These are phyloP conservation scores for Drosophila suboccidentalis DNA, from an alignment of 2,888 invertebrate species.

Conservation along the genomic window DNA sequence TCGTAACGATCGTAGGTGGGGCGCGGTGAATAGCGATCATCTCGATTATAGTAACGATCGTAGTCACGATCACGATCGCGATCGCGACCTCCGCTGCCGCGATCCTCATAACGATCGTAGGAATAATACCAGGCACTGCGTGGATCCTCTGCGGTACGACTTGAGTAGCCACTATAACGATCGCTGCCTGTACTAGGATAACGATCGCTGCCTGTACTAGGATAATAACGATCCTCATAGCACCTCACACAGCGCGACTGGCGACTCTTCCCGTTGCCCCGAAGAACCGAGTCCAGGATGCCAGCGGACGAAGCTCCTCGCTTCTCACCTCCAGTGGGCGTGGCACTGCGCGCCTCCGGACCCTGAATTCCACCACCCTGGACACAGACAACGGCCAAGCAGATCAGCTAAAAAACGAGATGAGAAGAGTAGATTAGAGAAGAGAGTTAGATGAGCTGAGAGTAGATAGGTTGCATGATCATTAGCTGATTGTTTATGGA, in stretches of 20 bases:
- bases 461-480: conserved; percentile 34
- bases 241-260: conserved; percentile 84
- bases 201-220: conserved; percentile 70
- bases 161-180: conserved; percentile 66
- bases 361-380: conserved; percentile 40
- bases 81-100: conserved; percentile 55
- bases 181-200: conserved; percentile 45
- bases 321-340: conserved; percentile 30
- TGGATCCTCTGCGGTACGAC: conserved; percentile 80
- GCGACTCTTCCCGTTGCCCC: conserved; percentile 76
- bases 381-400: conserved; percentile 54
- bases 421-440: background rate
- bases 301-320: conserved; percentile 50
- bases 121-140: conserved; percentile 81
- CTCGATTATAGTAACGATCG: conserved; percentile 77
- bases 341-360: conserved; percentile 61
- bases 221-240: conserved; percentile 83
- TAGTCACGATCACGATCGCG: conserved; percentile 72
- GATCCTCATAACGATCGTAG: conserved; percentile 82
- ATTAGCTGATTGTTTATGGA: conserved; percentile 75
- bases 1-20: conserved; percentile 79
- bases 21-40: conserved; percentile 77
- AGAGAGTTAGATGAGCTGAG: conserved; percentile 12
- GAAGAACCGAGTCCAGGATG: conserved; percentile 70
- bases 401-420: conserved; percentile 49